Conservation (phyloP, 2,113 vertebrate species). For the Anhinga anhinga region DNA sequence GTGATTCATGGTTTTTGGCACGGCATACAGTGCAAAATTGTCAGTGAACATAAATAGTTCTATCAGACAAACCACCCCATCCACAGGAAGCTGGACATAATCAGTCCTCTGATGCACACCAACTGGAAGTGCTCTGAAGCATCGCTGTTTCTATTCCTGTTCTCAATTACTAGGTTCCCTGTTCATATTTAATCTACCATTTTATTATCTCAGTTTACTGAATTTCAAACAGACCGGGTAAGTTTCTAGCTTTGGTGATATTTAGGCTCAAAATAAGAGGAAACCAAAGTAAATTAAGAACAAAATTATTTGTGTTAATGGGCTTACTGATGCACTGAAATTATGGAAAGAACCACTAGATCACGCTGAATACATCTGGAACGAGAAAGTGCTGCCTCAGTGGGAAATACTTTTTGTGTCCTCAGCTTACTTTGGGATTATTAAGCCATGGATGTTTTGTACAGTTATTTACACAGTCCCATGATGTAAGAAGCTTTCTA, state of each 20-base stretch:
- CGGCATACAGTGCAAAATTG: not conserved
- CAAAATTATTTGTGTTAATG: not conserved
- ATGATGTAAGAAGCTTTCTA: not conserved
- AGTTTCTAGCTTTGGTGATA: not conserved
- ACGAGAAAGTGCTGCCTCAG: not conserved
- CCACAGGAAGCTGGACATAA: not conserved
- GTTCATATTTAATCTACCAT: not conserved
- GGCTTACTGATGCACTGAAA: not conserved
- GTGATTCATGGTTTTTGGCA: not conserved
- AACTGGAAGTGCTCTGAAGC: not conserved
- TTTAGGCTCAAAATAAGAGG: not conserved
- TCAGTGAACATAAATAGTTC: not conserved
- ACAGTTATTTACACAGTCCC: not conserved
- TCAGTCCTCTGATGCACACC: not conserved
- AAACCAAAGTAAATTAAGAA: not conserved
- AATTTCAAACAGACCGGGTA: not conserved
- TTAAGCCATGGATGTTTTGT: not conserved
- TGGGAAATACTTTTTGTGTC: not conserved
- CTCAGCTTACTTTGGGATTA: not conserved
- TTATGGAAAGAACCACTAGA: not conserved
- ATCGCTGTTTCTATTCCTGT: not conserved
- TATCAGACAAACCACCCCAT: slow-evolving; percentile 22
- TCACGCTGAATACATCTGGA: not conserved
- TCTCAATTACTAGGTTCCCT: not conserved
- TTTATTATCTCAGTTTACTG: not conserved